These are phyloP conservation scores for Limnephilus marmoratus DNA, from an alignment of 2,888 invertebrate species.

Conservation along the genomic window DNA sequence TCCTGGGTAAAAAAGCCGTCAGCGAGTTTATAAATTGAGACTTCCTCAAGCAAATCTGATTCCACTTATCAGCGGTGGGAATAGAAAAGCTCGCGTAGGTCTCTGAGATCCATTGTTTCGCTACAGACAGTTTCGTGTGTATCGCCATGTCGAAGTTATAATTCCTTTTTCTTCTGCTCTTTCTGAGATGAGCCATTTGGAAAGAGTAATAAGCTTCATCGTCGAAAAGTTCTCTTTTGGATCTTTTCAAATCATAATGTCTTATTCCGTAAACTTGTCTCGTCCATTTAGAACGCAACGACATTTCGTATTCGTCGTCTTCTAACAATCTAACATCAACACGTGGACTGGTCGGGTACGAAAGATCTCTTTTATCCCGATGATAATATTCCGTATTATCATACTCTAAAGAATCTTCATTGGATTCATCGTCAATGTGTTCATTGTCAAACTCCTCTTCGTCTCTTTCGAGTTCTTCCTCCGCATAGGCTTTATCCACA, in stretches of 20 bases:
- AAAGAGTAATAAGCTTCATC: slow-evolving; percentile 64
- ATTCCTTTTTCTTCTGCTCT: slow-evolving; percentile 62
- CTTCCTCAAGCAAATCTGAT: slow-evolving; percentile 86
- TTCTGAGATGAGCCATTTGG: slow-evolving; percentile 64
- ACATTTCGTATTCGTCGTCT: slow-evolving; percentile 69
- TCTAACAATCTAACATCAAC: slow-evolving; percentile 76
- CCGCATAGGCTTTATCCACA: slow-evolving; percentile 77
- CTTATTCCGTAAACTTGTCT: slow-evolving; percentile 9
- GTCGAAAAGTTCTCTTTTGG: slow-evolving; percentile 62
- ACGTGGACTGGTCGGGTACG: slow-evolving; percentile 69
- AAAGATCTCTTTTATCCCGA: slow-evolving; percentile 72
- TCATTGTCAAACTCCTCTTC: slow-evolving; percentile 76
- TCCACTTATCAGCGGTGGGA: slow-evolving; percentile 88
- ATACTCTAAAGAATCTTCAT: slow-evolving; percentile 66
- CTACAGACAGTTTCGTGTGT: slow-evolving; percentile 84
- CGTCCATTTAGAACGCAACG: slow-evolving; percentile 31
- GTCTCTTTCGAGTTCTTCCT: slow-evolving; percentile 78
- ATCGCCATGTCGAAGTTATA: slow-evolving; percentile 78
- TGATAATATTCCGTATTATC: slow-evolving; percentile 66
- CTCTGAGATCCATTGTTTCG: slow-evolving; percentile 91
- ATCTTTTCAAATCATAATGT: slow-evolving; percentile 45
- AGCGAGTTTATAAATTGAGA: slow-evolving; percentile 90
- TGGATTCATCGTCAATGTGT: slow-evolving; percentile 67
- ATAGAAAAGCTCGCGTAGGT: slow-evolving; percentile 93
- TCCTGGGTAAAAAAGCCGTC: slow-evolving; percentile 85